Evolutionary conservation across 1,140 invertebrate genomes (phyloP).

Genomic region (Pachypeltis micranthus): DNA sequence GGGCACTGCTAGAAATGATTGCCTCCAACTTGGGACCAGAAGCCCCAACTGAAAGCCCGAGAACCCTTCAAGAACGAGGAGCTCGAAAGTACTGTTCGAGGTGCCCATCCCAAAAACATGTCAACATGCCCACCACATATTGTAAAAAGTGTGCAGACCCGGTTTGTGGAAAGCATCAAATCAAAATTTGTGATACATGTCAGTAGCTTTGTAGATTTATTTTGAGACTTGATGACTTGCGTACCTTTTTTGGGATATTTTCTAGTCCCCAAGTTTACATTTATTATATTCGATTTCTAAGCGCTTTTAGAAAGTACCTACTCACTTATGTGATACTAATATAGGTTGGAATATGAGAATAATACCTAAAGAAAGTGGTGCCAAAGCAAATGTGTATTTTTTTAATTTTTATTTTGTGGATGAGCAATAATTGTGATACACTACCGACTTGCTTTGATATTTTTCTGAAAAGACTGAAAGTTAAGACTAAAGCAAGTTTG

Average conservation of each 20-base stretch:
- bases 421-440: neutral
- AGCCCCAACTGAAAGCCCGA: neutral
- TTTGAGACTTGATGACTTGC: neutral
- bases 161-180: neutral
- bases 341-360: neutral
- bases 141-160: neutral
- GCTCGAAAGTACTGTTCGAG: conserved; percentile 1
- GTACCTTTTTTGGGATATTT: neutral
- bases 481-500: too few relatives aligned
- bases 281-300: neutral
- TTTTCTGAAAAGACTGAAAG: too few relatives aligned
- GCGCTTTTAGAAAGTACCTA: neutral
- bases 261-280: neutral
- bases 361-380: neutral
- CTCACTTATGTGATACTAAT: neutral
- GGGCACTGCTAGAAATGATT: neutral
- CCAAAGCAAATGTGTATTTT: neutral
- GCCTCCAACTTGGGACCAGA: conserved; percentile 7
- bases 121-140: neutral
- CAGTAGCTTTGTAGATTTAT: neutral
- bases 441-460: too few relatives aligned
- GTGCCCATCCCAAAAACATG: neutral
- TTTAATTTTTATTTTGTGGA: neutral
- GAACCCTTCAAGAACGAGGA: neutral
- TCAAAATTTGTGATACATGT: neutral